Percentiles rank a stretch among this genome's conserved stretches.
phyloP scores from a whole-genome alignment of 1,140 invertebrate species.

The Alviniconcha marisindica region DNA sequence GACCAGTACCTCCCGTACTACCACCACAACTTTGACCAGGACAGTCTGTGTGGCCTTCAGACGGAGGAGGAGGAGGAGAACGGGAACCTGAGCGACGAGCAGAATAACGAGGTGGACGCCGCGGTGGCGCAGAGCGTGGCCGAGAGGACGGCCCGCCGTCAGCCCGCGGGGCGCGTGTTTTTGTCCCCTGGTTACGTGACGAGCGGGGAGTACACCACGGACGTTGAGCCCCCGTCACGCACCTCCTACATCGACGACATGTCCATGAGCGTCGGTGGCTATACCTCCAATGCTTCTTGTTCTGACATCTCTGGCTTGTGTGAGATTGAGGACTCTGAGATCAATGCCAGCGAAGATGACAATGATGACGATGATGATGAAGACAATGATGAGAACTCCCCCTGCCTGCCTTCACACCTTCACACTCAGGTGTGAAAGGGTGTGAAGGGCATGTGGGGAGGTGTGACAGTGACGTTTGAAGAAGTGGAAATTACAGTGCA shows the following conservation, averaged over 20 bases:
- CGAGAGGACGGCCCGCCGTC: conserved; percentile 46
- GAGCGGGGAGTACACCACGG: conserved; percentile 62
- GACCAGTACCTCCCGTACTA: conserved; percentile 87
- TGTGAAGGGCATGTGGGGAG: too few relatives aligned
- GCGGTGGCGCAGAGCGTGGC: conserved; percentile 56
- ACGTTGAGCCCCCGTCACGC: conserved; percentile 53
- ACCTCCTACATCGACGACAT: conserved; percentile 81
- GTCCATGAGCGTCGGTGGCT: conserved; percentile 83
- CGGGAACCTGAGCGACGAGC: conserved; percentile 47
- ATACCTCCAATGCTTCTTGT: conserved; percentile 80
- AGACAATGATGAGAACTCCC: conserved; percentile 44
- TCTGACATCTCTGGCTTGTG: conserved; percentile 91
- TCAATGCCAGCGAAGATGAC: conserved; percentile 66
- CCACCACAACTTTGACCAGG: conserved; percentile 49
- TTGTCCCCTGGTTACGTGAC: conserved; percentile 56
- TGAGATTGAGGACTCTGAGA: conserved; percentile 89
- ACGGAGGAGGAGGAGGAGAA: conserved; percentile 64
- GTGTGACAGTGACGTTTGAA: too few relatives aligned
- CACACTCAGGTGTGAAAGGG: conserved; percentile 58
- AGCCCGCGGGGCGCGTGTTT: conserved; percentile 50
- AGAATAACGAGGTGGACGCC: conserved; percentile 41
- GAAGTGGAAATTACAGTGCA: too few relatives aligned
- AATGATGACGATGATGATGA: conserved; percentile 56
- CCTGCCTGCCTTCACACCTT: conserved; percentile 42
- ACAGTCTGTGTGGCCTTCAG: conserved; percentile 41